A percentile compares a stretch with the other conserved stretches of the same genome.
Evolutionary conservation across 2,888 invertebrate genomes (phyloP).

Genomic region (Acleris emargana): DNA sequence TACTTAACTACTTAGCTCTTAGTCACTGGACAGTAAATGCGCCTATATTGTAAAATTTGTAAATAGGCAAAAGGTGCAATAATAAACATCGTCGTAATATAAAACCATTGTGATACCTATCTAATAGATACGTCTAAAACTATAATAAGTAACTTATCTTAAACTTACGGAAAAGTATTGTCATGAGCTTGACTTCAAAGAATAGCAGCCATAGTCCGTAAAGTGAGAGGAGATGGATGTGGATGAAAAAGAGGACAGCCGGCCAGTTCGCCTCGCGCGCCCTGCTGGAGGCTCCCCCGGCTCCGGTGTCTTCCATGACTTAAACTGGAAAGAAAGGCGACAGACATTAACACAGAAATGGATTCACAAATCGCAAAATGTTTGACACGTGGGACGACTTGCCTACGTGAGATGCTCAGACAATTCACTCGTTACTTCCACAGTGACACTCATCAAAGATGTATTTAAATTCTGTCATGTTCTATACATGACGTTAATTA

Average conservation of each 20-base stretch:
- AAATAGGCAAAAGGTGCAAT: too few species aligned
- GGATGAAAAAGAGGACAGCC: conserved; percentile 88
- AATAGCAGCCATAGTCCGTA: conserved; percentile 86
- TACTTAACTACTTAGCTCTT: neutral
- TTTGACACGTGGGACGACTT: too few species aligned
- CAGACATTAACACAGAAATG: neutral
- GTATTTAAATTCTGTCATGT: too few species aligned
- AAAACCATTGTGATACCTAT: too few species aligned
- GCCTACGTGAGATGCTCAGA: too few species aligned
- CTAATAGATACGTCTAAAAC: too few species aligned
- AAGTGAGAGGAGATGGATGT: conserved; percentile 87
- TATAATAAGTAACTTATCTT: too few species aligned
- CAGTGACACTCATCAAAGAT: too few species aligned
- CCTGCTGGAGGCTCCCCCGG: conserved; percentile 47
- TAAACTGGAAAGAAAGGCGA: neutral
- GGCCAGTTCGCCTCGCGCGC: conserved; percentile 89
- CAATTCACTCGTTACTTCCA: too few species aligned
- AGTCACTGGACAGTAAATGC: neutral
- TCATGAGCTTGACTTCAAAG: conserved; percentile 84
- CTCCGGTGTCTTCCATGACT: conserved; percentile 22
- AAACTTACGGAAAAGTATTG: conserved; percentile 86
- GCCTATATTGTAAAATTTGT: neutral
- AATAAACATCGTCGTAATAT: too few species aligned
- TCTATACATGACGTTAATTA: too few species aligned
- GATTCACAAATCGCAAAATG: too few species aligned